Evolutionary conservation across 2,888 invertebrate species (phyloP).

Genomic region (Ochropleura leucogaster): DNA sequence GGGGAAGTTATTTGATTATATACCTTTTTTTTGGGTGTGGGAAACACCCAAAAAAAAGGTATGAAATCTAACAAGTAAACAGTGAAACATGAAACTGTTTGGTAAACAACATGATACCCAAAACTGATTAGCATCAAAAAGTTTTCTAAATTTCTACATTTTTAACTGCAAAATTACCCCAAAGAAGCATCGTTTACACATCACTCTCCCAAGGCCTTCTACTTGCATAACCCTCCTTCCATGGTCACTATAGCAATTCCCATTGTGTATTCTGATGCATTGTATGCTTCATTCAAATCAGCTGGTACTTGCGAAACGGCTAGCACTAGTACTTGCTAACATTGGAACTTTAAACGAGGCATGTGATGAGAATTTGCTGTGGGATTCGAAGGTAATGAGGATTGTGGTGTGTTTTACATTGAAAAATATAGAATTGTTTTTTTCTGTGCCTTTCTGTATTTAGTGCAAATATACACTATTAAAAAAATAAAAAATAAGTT

Average conservation of each 20-base stretch:
- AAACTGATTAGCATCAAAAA: constrained; percentile 3
- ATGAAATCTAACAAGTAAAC: too few species aligned
- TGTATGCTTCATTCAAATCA: constrained; percentile 66
- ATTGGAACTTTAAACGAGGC: constrained; percentile 17
- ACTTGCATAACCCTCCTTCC: constrained; percentile 50
- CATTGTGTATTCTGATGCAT: constrained; percentile 64
- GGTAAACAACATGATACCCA: background rate
- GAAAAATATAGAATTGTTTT: background rate
- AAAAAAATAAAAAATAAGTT: too few species aligned
- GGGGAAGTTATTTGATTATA: too few species aligned
- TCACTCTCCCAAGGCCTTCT: constrained; percentile 47
- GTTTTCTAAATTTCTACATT: constrained; percentile 2
- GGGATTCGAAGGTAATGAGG: constrained; percentile 30
- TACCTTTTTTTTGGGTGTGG: too few species aligned
- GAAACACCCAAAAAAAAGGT: too few species aligned
- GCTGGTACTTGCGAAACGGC: constrained; percentile 59
- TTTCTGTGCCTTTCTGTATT: too few species aligned
- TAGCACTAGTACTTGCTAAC: constrained; percentile 23
- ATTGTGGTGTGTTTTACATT: constrained; percentile 7
- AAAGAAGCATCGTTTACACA: constrained; percentile 15
- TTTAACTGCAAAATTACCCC: constrained; percentile 25
- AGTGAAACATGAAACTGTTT: background rate
- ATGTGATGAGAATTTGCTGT: constrained; percentile 24
- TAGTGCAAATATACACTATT: too few species aligned
- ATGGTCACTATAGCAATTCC: constrained; percentile 61